Evolutionary conservation across 2,888 invertebrate species (phyloP).

Genomic region (Argyresthia goedartella): DNA sequence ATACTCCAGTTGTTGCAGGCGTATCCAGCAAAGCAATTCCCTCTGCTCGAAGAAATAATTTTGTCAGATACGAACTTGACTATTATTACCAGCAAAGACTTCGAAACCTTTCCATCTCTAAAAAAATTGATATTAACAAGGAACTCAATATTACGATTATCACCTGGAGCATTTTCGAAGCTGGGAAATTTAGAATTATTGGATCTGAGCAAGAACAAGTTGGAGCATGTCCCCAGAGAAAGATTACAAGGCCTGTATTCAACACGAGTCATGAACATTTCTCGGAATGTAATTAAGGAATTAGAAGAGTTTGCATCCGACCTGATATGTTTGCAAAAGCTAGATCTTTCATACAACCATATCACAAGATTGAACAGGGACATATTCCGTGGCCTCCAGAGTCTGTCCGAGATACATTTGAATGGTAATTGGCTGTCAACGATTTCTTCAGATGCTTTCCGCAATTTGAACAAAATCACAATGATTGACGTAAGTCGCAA

Average conservation of each 20-base stretch:
- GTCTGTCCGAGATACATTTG: constrained; percentile 81
- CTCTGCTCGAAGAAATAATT: constrained; percentile 85
- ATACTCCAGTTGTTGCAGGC: constrained; percentile 81
- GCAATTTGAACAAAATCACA: constrained; percentile 79
- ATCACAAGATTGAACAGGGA: constrained; percentile 81
- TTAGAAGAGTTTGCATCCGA: constrained; percentile 86
- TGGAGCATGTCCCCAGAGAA: constrained; percentile 87
- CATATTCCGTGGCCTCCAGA: constrained; percentile 82
- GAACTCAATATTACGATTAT: constrained; percentile 83
- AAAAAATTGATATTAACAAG: constrained; percentile 80
- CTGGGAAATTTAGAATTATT: constrained; percentile 81
- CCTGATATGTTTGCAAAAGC: constrained; percentile 80
- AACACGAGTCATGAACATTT: constrained; percentile 82
- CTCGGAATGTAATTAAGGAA: constrained; percentile 85
- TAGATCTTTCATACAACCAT: constrained; percentile 88
- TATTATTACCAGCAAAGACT: constrained; percentile 87
- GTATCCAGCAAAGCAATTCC: constrained; percentile 77
- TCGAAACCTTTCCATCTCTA: constrained; percentile 84
- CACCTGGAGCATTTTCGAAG: constrained; percentile 87
- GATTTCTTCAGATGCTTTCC: constrained; percentile 83
- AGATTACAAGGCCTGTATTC: constrained; percentile 83
- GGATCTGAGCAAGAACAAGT: constrained; percentile 85
- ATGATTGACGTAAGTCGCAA: constrained; percentile 86
- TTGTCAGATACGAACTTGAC: constrained; percentile 84
- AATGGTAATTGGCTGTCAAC: constrained; percentile 87